These are phyloP conservation scores for Periplaneta americana DNA, from an alignment of 1,140 invertebrate species.

Conservation along the genomic window DNA sequence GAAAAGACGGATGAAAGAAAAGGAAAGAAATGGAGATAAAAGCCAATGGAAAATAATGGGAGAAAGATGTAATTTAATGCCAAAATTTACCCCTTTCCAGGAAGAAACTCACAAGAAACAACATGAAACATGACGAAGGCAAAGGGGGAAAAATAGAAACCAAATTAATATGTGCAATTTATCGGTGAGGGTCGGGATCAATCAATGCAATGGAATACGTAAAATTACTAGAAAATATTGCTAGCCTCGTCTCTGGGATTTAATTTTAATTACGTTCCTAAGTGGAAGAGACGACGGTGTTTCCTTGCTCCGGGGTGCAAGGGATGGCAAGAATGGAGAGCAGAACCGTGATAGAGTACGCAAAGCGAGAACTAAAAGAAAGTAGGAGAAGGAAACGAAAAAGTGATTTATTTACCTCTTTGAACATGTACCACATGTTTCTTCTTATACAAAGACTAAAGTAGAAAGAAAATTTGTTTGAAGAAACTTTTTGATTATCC, in stretches of 20 bases:
- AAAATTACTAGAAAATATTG: not conserved
- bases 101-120: no score
- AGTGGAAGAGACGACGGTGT: not conserved
- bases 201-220: no score
- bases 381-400: not conserved
- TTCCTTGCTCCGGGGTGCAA: not conserved
- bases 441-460: not conserved
- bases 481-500: no score
- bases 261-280: not conserved
- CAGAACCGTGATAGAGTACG: no score
- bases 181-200: not conserved
- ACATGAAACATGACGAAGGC: no score
- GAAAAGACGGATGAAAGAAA: no score
- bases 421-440: not conserved
- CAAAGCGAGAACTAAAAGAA: no score
- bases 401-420: not conserved
- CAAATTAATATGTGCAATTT: not conserved
- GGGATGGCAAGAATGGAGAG: not conserved
- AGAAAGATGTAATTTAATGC: no score
- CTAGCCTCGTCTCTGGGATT: not conserved
- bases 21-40: no score
- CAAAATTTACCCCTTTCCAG: no score
- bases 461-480: not conserved
- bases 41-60: no score
- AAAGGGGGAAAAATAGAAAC: no score